Percentiles rank a stretch among this genome's conserved stretches.
phyloP scores from a whole-genome alignment of 2,888 invertebrate genomes.

The Cylindroiulus punctatus region DNA sequence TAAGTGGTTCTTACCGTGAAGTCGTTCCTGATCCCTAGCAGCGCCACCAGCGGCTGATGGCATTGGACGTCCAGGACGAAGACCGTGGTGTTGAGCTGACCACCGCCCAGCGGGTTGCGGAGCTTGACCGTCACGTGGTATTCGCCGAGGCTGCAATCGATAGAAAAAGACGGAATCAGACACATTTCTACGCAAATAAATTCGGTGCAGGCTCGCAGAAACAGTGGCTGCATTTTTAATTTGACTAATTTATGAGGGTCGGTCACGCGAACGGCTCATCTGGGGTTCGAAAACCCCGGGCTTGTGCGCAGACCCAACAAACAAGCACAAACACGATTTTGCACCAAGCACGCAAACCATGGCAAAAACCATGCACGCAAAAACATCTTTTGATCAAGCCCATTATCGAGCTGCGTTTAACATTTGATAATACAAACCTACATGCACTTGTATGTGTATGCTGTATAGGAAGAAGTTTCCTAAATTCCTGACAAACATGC shows the following conservation, averaged over 20 bases:
- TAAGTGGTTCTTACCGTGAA: constrained; percentile 36
- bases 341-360: too few species aligned
- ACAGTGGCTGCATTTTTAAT: not conserved
- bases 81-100: constrained; percentile 60
- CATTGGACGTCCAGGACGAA: constrained; percentile 63
- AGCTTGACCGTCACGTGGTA: constrained; percentile 63
- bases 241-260: constrained; percentile 29
- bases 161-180: constrained; percentile 40
- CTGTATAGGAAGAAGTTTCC: too few species aligned
- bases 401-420: too few species aligned
- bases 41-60: constrained; percentile 56
- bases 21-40: constrained; percentile 36
- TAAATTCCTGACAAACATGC: too few species aligned
- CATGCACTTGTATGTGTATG: too few species aligned
- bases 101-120: constrained; percentile 62
- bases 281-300: not conserved
- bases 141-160: constrained; percentile 62
- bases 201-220: not conserved
- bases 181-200: constrained; percentile 7
- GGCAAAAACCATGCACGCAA: not conserved
- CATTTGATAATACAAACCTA: too few species aligned
- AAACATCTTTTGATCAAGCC: not conserved
- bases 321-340: not conserved
- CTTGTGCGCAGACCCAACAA: not conserved
- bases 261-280: constrained; percentile 9